Percentiles rank a stretch among this genome's conserved stretches.
phyloP scores from a whole-genome alignment of 2,113 vertebrate genomes.

The Bombycilla garrulus region DNA sequence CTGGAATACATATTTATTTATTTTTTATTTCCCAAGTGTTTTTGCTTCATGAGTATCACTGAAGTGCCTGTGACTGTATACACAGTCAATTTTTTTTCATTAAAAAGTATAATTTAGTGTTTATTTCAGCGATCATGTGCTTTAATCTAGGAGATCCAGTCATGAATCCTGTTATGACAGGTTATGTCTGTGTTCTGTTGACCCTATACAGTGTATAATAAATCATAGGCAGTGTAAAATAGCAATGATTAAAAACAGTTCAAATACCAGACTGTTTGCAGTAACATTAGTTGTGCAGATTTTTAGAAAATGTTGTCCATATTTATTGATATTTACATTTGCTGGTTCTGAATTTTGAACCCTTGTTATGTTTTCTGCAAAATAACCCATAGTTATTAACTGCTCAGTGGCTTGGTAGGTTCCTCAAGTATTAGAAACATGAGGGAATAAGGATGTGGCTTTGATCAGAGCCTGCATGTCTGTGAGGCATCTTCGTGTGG shows the following conservation, averaged over 20 bases:
- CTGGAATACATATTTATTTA: not conserved
- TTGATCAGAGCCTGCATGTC: not conserved
- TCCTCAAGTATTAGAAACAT: not conserved
- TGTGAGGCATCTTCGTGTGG: not conserved
- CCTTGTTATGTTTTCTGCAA: not conserved
- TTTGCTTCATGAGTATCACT: not conserved
- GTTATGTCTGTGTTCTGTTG: not conserved
- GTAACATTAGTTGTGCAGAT: not conserved
- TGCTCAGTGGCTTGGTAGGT: not conserved
- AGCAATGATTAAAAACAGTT: not conserved
- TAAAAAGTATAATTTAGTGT: not conserved
- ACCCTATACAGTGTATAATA: not conserved
- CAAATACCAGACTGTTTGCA: not conserved
- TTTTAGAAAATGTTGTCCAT: not conserved
- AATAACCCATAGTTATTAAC: not conserved
- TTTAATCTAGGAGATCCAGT: not conserved
- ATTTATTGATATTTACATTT: not conserved
- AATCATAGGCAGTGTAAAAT: not conserved
- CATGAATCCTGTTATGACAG: not conserved
- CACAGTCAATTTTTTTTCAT: not conserved
- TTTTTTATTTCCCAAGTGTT: not conserved
- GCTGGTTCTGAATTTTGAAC: not conserved
- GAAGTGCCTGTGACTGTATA: fast-evolving
- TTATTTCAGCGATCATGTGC: not conserved
- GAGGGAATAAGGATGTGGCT: not conserved